phyloP scores from a whole-genome alignment of 2,113 vertebrate species.

The Pipra filicauda region DNA sequence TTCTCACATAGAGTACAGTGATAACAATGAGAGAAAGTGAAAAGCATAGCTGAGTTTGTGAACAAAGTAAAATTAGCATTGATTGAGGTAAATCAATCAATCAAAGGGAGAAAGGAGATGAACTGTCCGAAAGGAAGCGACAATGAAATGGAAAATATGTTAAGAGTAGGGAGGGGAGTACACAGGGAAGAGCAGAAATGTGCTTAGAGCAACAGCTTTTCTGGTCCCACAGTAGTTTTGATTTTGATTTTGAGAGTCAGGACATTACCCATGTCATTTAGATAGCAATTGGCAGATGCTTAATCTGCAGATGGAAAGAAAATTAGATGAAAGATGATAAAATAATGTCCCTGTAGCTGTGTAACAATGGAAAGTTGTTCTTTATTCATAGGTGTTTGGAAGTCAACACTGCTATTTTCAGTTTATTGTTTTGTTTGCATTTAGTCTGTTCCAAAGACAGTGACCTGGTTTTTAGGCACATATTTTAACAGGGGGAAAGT shows the following conservation, averaged over 20 bases:
- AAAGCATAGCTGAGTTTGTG: background rate
- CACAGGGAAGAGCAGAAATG: background rate
- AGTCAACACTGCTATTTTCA: background rate
- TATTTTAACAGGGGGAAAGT: background rate
- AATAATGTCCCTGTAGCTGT: background rate
- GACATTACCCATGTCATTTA: background rate
- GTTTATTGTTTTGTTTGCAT: background rate
- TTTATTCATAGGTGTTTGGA: background rate
- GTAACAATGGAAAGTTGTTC: background rate
- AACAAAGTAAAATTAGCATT: background rate
- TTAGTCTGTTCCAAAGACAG: background rate
- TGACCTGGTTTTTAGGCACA: background rate
- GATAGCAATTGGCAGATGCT: background rate
- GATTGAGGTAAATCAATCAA: background rate
- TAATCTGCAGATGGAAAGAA: constrained; percentile 4
- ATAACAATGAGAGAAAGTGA: background rate
- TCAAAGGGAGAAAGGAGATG: background rate
- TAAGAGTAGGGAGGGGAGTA: background rate
- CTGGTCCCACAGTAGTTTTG: background rate
- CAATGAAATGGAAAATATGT: background rate
- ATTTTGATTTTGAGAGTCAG: background rate
- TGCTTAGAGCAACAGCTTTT: background rate
- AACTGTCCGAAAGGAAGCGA: background rate
- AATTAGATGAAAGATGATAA: background rate
- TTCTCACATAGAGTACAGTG: background rate